Evolutionary conservation across 1,140 invertebrate species (phyloP).

Genomic region (Brachionus plicatilis): DNA sequence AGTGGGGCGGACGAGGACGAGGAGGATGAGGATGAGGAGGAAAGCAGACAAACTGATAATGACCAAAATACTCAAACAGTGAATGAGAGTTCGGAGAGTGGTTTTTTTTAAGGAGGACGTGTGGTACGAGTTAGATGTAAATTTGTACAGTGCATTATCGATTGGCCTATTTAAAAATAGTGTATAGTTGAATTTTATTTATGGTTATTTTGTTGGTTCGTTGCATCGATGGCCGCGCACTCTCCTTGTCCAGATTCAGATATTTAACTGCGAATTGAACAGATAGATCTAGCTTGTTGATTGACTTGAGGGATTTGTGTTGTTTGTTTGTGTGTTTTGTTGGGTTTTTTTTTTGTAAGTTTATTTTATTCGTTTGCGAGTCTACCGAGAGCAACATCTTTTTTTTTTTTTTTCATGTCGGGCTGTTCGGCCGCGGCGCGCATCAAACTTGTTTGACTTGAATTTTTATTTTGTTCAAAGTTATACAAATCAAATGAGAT

Average conservation of each 20-base stretch:
- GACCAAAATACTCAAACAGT: conserved; percentile 21
- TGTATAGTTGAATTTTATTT: neutral
- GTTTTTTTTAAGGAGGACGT: neutral
- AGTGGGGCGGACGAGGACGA: neutral
- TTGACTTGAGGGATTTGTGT: neutral
- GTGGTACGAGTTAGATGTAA: neutral
- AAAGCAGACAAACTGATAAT: conserved; percentile 12
- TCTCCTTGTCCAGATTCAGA: neutral
- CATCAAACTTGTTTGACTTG: neutral
- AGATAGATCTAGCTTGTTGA: neutral
- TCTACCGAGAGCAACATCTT: neutral
- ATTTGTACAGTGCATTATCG: neutral
- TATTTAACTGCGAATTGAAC: neutral
- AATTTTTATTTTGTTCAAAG: neutral
- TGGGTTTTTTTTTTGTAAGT: too few relatives aligned
- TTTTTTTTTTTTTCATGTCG: neutral
- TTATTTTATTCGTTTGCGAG: neutral
- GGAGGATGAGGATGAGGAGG: neutral
- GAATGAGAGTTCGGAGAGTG: neutral
- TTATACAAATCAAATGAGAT: neutral
- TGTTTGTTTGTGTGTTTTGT: neutral
- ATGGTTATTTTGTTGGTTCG: neutral
- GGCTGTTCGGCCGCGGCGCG: neutral
- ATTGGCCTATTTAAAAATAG: neutral
- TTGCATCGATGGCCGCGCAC: neutral